Conservation (phyloP, 1,140 invertebrate species). For the Agrilus planipennis region DNA sequence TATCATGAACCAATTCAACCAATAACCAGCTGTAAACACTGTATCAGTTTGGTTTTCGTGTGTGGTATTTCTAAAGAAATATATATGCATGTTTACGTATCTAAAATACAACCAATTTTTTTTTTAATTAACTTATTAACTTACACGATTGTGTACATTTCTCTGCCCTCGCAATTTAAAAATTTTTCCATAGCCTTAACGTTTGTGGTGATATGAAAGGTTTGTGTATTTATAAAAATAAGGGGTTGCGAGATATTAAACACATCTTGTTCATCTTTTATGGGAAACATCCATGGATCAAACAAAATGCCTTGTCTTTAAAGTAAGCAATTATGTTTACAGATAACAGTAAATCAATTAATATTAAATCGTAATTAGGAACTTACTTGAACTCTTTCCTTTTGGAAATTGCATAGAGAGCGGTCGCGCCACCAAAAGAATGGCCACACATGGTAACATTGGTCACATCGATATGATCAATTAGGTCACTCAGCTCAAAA, state of each 20-base stretch:
- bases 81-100: conserved; percentile 38
- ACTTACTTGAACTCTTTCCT: conserved; percentile 45
- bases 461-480: conserved; percentile 43
- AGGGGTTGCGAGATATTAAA: conserved; percentile 41
- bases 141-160: conserved; percentile 41
- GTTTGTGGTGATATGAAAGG: conserved; percentile 52
- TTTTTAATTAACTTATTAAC: conserved; percentile 5
- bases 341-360: background rate
- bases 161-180: conserved; percentile 16
- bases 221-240: conserved; percentile 51
- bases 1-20: conserved; percentile 38
- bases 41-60: conserved; percentile 38
- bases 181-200: conserved; percentile 42
- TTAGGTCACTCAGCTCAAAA: conserved; percentile 27
- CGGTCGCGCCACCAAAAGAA: conserved; percentile 56
- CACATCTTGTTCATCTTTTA: conserved; percentile 41
- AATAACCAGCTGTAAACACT: conserved; percentile 33
- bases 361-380: conserved; percentile 7
- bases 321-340: conserved; percentile 3
- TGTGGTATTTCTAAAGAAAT: conserved; percentile 33
- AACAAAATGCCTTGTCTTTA: conserved; percentile 43
- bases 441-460: conserved; percentile 47
- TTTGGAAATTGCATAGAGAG: conserved; percentile 40
- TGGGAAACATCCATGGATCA: conserved; percentile 60
- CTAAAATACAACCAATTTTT: background rate